Conservation (phyloP, 2,888 invertebrate species). For the Yponomeuta cagnagella region DNA sequence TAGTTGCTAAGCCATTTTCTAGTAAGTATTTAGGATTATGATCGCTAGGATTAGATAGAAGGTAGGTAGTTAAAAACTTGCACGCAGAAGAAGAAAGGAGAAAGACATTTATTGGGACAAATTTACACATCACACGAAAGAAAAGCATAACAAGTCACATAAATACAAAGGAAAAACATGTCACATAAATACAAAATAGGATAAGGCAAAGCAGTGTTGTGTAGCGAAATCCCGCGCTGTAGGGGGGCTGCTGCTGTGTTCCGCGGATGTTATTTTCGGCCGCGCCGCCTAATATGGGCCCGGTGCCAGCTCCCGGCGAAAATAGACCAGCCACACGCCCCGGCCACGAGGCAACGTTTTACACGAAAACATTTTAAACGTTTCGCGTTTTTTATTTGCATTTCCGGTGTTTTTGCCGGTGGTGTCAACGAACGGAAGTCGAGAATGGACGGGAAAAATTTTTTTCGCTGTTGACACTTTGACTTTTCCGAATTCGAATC, state of each 20-base stretch:
- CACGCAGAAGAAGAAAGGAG: too few species aligned
- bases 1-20: neutral
- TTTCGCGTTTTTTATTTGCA: neutral
- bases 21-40: neutral
- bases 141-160: too few species aligned
- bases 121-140: too few species aligned
- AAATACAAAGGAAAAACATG: too few species aligned
- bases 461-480: neutral
- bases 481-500: neutral
- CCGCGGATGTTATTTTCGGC: slow-evolving; percentile 53
- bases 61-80: too few species aligned
- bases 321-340: slow-evolving; percentile 46
- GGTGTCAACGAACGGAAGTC: neutral
- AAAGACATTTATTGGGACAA: too few species aligned
- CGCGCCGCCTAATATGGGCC: slow-evolving; percentile 70
- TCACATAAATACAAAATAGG: too few species aligned
- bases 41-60: too few species aligned
- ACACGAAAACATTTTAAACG: neutral
- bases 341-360: neutral
- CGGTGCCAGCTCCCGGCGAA: slow-evolving; percentile 60
- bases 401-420: neutral
- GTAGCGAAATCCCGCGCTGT: slow-evolving; percentile 34
- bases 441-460: neutral
- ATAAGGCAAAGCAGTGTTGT: neutral
- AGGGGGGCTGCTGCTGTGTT: slow-evolving; percentile 33